Evolutionary conservation across 2,888 invertebrate genomes (phyloP), one percentile per base, ranked within the genome.

Genomic region (Cephus pulcher): DNA sequence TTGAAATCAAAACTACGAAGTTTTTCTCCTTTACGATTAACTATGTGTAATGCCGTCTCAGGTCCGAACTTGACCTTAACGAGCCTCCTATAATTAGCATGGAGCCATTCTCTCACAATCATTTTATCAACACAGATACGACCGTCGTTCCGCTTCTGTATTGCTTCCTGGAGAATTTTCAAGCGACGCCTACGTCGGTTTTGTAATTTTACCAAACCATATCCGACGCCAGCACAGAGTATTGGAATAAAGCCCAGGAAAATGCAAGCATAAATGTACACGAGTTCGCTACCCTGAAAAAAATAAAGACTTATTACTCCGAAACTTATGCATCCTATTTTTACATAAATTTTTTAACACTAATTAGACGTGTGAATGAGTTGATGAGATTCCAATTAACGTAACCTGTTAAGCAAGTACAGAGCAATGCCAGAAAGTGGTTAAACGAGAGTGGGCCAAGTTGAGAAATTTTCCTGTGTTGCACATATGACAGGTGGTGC

Each of bases 221-320:
- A 98, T 0, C 97, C 98, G 9, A 97, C 97, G 73, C 96, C 97
- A 1, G 97, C 97, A 88, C 97, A 97, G 1, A 98, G 93, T 78
- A 99, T 96, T 11, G 99, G 99, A 15, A 99, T 96, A 86, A 98
- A 97, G 1, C 95, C 96, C 71, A 99, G 93, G 84, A 97, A 96
- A 15, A 98, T 94, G 90, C 98, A 98, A 0, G 96, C 97, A 92
- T 98, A 98, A 88, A 99, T 98, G 93, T 97, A 99, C n/a, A 98
- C 97, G 79, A 99, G 94, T 91, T 99, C 99, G 87, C 98, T 99
- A 34, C 98, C 99, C 94, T 97, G 93, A 37, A 93, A 37, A 93
- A 92, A 74, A 78, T 82, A 76, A 79, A 35, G 34, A 76, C 30
- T 71, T 40, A 73, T 74, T 70, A 35, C 23, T 56, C 40, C 23